A percentile compares a stretch with the other conserved stretches of the same genome.
phyloP scores from a whole-genome alignment of 2,888 invertebrate species.

The Caenorhabditis sp. region DNA sequence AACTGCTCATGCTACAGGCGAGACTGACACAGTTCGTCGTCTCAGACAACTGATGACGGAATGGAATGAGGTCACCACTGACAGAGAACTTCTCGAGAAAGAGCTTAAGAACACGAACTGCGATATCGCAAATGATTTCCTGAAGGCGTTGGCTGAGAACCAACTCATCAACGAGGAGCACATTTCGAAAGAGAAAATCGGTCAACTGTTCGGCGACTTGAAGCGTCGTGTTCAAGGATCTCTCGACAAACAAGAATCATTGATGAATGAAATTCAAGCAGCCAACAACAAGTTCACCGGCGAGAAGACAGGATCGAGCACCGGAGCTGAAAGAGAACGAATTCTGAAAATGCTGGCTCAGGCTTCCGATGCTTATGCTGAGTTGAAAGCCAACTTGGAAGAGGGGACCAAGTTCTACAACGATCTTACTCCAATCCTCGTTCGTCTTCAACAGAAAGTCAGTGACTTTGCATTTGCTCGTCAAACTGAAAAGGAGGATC shows the following conservation, averaged over 20 bases:
- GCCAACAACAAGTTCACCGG: slow-evolving; percentile 87
- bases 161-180: slow-evolving; percentile 76
- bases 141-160: slow-evolving; percentile 87
- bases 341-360: slow-evolving; percentile 89
- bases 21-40: slow-evolving; percentile 86
- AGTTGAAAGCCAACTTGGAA: slow-evolving; percentile 92
- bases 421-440: slow-evolving; percentile 89
- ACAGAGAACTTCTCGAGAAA: slow-evolving; percentile 84
- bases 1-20: slow-evolving; percentile 74
- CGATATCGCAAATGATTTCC: slow-evolving; percentile 87
- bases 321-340: slow-evolving; percentile 82
- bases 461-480: slow-evolving; percentile 98
- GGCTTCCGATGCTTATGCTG: slow-evolving; percentile 94
- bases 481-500: slow-evolving; percentile 98
- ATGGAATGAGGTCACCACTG: slow-evolving; percentile 86
- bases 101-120: slow-evolving; percentile 72
- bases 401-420: slow-evolving; percentile 93
- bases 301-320: slow-evolving; percentile 87
- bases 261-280: slow-evolving; percentile 87
- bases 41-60: slow-evolving; percentile 89
- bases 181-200: slow-evolving; percentile 86
- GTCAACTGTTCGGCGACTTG: slow-evolving; percentile 88
- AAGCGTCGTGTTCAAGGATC: slow-evolving; percentile 88
- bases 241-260: slow-evolving; percentile 87
- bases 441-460: slow-evolving; percentile 97